Evolutionary conservation across 2,888 invertebrate species (phyloP).

Genomic region (Leptopilina myrica): DNA sequence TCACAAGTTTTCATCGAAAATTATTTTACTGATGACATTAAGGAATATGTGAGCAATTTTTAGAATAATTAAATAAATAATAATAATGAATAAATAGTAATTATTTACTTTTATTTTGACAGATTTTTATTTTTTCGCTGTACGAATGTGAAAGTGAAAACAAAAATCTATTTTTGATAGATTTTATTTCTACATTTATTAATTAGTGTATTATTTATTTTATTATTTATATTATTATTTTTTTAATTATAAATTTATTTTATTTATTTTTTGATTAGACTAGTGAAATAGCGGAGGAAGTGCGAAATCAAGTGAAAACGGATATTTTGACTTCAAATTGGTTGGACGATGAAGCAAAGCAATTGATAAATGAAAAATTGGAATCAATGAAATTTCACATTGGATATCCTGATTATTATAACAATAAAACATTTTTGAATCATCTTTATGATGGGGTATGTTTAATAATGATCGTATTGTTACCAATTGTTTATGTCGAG

Average conservation of each 20-base stretch:
- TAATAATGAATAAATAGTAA: no score
- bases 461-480: no score
- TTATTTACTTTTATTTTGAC: no score
- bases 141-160: not conserved
- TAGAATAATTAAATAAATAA: no score
- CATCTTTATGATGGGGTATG: slow-evolving; percentile 39
- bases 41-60: slow-evolving; percentile 19
- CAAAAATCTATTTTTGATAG: not conserved
- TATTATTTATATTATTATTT: no score
- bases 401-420: slow-evolving; percentile 53
- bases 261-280: slow-evolving; percentile 17
- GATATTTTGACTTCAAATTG: slow-evolving; percentile 43
- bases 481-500: no score
- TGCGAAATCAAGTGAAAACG: slow-evolving; percentile 41
- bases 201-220: no score
- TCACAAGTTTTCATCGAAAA: slow-evolving; percentile 38
- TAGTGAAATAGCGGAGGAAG: slow-evolving; percentile 42
- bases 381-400: slow-evolving; percentile 45
- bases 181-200: no score
- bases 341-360: slow-evolving; percentile 47
- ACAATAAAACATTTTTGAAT: slow-evolving; percentile 41
- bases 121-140: no score
- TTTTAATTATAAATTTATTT: no score
- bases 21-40: slow-evolving; percentile 38
- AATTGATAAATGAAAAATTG: slow-evolving; percentile 46